phyloP scores from a whole-genome alignment of 1,140 invertebrate genomes.

The Tetraneura akinire region DNA sequence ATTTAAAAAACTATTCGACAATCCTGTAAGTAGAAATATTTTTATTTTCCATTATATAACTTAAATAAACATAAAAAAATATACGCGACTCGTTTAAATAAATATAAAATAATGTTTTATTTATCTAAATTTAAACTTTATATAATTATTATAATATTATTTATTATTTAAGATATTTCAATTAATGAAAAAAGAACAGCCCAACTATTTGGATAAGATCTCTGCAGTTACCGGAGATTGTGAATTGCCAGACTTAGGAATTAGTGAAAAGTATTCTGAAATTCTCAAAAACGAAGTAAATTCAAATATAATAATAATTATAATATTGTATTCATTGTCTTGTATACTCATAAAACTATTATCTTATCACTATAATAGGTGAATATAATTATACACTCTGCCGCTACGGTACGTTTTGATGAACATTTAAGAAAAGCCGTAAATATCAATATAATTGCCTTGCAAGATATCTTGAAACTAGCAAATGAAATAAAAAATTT shows the following conservation, averaged over 20 bases:
- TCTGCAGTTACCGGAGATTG: conserved; percentile 64
- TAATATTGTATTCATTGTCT: neutral
- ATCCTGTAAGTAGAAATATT: conserved; percentile 62
- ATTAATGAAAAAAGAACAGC: conserved; percentile 51
- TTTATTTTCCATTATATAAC: too few species aligned
- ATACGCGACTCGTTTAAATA: too few species aligned
- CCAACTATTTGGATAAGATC: conserved; percentile 53
- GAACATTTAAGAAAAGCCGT: conserved; percentile 71
- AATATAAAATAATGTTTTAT: too few species aligned
- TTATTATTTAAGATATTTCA: conserved; percentile 50
- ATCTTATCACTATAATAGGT: conserved; percentile 60
- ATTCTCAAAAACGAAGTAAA: conserved; percentile 65
- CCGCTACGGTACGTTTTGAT: conserved; percentile 86
- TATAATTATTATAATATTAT: too few species aligned
- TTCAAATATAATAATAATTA: neutral
- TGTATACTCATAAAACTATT: neutral
- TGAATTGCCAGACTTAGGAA: conserved; percentile 61
- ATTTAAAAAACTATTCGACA: conserved; percentile 67
- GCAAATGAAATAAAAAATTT: conserved; percentile 1
- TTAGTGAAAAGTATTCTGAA: conserved; percentile 59
- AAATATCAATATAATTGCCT: conserved; percentile 67
- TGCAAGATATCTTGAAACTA: conserved; percentile 62
- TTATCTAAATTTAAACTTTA: too few species aligned
- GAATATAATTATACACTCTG: conserved; percentile 73
- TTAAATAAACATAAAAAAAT: too few species aligned